These are phyloP conservation scores for Chondrilla cf. caribensis DNA, from an alignment of 37 sponge, comb jelly and placozoan species.

Conservation along the genomic window DNA sequence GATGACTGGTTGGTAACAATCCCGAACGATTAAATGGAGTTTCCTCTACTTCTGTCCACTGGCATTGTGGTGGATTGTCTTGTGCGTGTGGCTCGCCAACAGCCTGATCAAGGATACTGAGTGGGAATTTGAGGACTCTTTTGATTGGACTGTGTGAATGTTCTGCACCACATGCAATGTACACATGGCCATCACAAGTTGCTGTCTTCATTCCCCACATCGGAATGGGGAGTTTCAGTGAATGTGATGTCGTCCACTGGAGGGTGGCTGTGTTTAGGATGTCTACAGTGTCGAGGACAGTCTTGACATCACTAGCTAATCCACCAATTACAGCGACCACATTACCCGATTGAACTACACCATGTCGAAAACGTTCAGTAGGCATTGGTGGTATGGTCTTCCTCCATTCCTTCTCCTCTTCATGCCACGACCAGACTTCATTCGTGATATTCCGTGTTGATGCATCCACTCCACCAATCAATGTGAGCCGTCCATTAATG, in stretches of 20 bases:
- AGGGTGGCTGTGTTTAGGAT: neutral
- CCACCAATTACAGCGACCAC: neutral
- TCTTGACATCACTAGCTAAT: neutral
- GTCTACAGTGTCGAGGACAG: neutral
- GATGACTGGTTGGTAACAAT: too few species aligned
- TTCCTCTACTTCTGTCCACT: too few species aligned
- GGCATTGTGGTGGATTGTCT: too few species aligned
- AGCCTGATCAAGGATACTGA: neutral
- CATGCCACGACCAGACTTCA: neutral
- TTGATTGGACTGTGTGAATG: neutral
- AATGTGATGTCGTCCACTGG: neutral
- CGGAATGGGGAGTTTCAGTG: neutral
- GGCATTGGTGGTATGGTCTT: neutral
- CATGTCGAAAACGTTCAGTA: neutral
- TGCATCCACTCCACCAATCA: neutral
- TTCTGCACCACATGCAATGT: neutral
- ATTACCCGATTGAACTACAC: neutral
- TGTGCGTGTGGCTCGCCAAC: neutral
- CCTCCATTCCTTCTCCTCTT: neutral
- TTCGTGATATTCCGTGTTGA: neutral
- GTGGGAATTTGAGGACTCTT: neutral
- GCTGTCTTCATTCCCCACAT: neutral
- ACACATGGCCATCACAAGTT: neutral
- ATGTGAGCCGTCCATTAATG: neutral
- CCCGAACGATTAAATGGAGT: too few species aligned